phyloP scores from a whole-genome alignment of 64 coral and sea anemone species.

The Acropora yongei region DNA sequence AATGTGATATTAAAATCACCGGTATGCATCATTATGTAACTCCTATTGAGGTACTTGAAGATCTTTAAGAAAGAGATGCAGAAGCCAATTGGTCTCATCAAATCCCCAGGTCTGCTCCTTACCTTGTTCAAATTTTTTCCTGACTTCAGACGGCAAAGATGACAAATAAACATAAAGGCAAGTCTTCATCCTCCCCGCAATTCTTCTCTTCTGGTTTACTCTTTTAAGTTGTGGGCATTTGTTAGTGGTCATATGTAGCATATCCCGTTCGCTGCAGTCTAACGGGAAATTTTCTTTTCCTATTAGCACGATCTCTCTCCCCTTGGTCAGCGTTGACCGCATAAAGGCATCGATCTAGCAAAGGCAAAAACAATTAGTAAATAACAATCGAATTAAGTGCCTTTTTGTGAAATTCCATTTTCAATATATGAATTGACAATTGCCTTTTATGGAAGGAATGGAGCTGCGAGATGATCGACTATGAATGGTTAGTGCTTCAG shows the following conservation, averaged over 20 bases:
- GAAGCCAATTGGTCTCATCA: neutral
- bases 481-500: constrained; percentile 1
- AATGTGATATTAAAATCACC: too few relatives aligned
- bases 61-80: neutral
- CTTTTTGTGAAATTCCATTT: neutral
- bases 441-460: too few relatives aligned
- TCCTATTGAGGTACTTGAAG: neutral
- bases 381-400: constrained; percentile 17
- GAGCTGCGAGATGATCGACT: neutral
- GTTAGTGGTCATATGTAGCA: neutral
- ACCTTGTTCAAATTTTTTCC: constrained; percentile 35
- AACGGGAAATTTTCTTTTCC: constrained; percentile 57
- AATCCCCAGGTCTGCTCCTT: constrained; percentile 7
- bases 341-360: constrained; percentile 37
- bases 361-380: constrained; percentile 25
- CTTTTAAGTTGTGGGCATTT: constrained; percentile 21
- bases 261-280: constrained; percentile 15
- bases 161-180: constrained; percentile 43
- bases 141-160: constrained; percentile 46
- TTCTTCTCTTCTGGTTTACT: constrained; percentile 17
- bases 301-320: constrained; percentile 29
- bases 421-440: too few relatives aligned
- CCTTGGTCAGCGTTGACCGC: constrained; percentile 21
- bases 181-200: constrained; percentile 57
- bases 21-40: neutral